These are phyloP conservation scores for Sesamia inferens DNA, from an alignment of 2,888 invertebrate species.

Conservation along the genomic window DNA sequence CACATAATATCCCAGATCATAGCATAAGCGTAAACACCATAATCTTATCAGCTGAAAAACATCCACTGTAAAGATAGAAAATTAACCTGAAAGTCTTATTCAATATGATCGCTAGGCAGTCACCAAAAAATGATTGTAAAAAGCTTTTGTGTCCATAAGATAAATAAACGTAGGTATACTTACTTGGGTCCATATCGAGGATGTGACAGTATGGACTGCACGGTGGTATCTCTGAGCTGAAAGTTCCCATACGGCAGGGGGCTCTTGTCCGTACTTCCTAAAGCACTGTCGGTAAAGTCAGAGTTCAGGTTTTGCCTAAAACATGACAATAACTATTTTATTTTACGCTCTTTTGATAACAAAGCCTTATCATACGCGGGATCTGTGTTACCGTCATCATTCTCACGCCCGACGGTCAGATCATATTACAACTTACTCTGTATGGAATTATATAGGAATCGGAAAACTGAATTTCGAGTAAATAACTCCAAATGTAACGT, in stretches of 20 bases:
- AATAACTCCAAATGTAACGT: background rate
- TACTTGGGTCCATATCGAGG: constrained; percentile 97
- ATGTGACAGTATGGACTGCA: constrained; percentile 96
- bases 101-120: background rate
- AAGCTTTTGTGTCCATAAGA: background rate
- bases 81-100: background rate
- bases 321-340: constrained; percentile 38
- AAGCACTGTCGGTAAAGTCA: constrained; percentile 98
- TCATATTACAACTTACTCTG: constrained; percentile 21
- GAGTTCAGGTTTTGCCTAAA: constrained; percentile 97
- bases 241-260: constrained; percentile 98
- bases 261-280: constrained; percentile 97
- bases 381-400: constrained; percentile 44
- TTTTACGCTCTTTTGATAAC: constrained; percentile 28
- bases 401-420: constrained; percentile 44
- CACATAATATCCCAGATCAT: background rate
- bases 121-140: background rate
- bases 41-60: background rate
- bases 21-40: background rate
- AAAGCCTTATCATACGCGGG: constrained; percentile 38
- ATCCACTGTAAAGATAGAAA: background rate
- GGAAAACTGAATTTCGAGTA: background rate
- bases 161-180: constrained; percentile 61
- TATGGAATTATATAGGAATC: background rate
- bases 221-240: constrained; percentile 97